Evolutionary conservation across 2,797 vertebrate species (phyloP).

Genomic region (Coregonus suidteri): DNA sequence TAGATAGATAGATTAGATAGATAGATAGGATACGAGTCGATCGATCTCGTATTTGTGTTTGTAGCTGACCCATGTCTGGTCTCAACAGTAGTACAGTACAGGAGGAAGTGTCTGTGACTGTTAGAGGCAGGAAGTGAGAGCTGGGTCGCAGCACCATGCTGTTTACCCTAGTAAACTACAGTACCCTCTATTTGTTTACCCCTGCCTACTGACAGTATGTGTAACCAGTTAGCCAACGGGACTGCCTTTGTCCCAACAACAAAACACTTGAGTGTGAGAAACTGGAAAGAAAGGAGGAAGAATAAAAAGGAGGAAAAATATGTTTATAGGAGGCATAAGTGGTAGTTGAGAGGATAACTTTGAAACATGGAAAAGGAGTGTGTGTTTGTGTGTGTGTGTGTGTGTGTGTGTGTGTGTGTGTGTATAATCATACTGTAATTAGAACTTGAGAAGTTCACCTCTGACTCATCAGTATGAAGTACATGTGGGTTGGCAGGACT

Average conservation of each 20-base stretch:
- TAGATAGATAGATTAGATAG: too few relatives aligned
- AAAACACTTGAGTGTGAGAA: slow-evolving; percentile 56
- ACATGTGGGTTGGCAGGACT: slow-evolving; percentile 49
- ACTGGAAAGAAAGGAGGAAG: background rate
- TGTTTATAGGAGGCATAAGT: slow-evolving; percentile 16
- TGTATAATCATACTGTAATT: slow-evolving; percentile 46
- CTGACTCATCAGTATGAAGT: slow-evolving; percentile 43
- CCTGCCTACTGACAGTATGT: slow-evolving; percentile 27
- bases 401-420: background rate
- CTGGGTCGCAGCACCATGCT: slow-evolving; percentile 36
- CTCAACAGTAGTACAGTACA: background rate
- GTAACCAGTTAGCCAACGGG: slow-evolving; percentile 35
- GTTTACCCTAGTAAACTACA: slow-evolving; percentile 41
- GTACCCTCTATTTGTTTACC: slow-evolving; percentile 44
- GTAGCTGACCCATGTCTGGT: background rate
- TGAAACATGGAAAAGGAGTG: slow-evolving; percentile 46
- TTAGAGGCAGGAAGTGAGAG: slow-evolving; percentile 6
- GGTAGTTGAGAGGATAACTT: background rate
- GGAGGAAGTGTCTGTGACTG: background rate
- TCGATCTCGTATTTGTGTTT: background rate
- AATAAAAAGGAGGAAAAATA: background rate
- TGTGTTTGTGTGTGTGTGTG: slow-evolving; percentile 34
- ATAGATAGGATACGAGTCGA: too few relatives aligned
- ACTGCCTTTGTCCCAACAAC: slow-evolving; percentile 48
- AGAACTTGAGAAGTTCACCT: slow-evolving; percentile 44